Evolutionary conservation across 2,888 invertebrate species (phyloP).

Genomic region (Plutella xylostella): DNA sequence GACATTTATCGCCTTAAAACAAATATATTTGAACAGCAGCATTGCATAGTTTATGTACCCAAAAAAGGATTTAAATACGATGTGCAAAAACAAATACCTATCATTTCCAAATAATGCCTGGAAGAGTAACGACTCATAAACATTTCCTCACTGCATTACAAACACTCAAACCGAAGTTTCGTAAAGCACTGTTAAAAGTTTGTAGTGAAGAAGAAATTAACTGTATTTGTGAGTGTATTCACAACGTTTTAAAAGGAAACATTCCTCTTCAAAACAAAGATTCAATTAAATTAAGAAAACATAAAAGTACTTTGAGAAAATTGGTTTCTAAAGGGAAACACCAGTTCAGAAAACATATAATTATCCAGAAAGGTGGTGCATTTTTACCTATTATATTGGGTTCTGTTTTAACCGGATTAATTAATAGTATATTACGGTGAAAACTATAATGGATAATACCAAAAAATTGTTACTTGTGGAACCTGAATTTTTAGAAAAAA

Average conservation of each 20-base stretch:
- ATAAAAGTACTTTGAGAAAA: slow-evolving; percentile 13
- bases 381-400: slow-evolving; percentile 20
- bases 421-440: slow-evolving; percentile 9
- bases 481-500: slow-evolving; percentile 17
- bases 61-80: slow-evolving; percentile 19
- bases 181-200: slow-evolving; percentile 18
- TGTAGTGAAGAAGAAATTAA: slow-evolving; percentile 20
- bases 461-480: slow-evolving; percentile 20
- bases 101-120: slow-evolving; percentile 19
- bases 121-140: slow-evolving; percentile 16
- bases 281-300: slow-evolving; percentile 11
- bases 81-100: slow-evolving; percentile 13
- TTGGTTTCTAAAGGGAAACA: slow-evolving; percentile 11
- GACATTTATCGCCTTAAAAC: slow-evolving; percentile 19
- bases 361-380: slow-evolving; percentile 20
- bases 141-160: slow-evolving; percentile 17
- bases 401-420: slow-evolving; percentile 18
- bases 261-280: slow-evolving; percentile 11
- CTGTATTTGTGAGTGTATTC: slow-evolving; percentile 22
- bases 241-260: slow-evolving; percentile 16
- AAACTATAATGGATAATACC: slow-evolving; percentile 12
- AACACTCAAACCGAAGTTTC: slow-evolving; percentile 18
- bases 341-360: slow-evolving; percentile 17
- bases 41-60: slow-evolving; percentile 5
- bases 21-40: slow-evolving; percentile 15